phyloP scores from a whole-genome alignment of 2,888 invertebrate species.

The Trachelus iudaicus region DNA sequence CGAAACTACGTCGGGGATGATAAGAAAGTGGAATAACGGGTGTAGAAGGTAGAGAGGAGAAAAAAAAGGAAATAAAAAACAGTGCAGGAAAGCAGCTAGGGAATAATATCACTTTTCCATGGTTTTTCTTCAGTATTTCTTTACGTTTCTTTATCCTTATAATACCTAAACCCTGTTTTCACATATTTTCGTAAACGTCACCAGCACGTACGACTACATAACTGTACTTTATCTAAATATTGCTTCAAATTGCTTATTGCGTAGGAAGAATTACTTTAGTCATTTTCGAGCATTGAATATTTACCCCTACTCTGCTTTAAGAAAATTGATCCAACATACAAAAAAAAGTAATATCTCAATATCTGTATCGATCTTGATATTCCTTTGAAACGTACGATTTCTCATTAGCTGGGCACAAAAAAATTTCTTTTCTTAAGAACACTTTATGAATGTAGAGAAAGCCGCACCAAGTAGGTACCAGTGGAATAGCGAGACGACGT shows the following conservation, averaged over 20 bases:
- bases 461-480: neutral
- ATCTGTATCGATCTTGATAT: no score
- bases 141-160: neutral
- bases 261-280: no score
- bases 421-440: neutral
- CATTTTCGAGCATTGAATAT: no score
- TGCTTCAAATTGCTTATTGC: no score
- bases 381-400: no score
- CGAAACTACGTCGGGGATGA: neutral
- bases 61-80: neutral
- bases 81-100: neutral
- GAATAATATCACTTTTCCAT: neutral
- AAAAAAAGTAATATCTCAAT: no score
- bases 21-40: constrained; percentile 13
- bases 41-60: neutral
- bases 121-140: neutral
- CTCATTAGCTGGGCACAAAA: neutral
- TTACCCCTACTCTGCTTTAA: no score
- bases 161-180: neutral
- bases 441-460: neutral
- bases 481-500: neutral
- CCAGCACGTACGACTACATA: no score
- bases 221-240: no score
- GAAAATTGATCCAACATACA: no score
- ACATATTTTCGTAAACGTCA: neutral